Conservation (phyloP, 2,113 vertebrate genomes). For the Cavia aperea region DNA sequence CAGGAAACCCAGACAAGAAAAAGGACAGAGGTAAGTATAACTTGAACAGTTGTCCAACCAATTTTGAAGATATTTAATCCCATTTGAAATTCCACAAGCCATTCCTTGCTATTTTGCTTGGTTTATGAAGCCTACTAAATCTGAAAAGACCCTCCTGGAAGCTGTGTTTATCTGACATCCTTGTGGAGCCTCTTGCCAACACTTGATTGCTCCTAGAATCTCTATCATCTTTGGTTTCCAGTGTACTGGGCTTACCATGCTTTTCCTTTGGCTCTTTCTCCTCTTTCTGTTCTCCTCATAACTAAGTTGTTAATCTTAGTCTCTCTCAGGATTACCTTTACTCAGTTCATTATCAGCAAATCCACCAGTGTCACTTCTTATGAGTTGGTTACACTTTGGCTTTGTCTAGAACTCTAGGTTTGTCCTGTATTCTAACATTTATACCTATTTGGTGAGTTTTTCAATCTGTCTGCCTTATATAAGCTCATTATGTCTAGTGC, state of each 20-base stretch:
- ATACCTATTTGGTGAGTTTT: neutral
- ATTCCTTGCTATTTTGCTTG: neutral
- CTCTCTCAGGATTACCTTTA: neutral
- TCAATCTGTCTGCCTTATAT: neutral
- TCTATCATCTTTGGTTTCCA: neutral
- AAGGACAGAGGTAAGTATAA: neutral
- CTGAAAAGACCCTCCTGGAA: neutral
- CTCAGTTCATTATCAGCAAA: neutral
- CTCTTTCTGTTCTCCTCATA: neutral
- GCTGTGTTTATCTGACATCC: neutral
- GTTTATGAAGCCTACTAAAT: neutral
- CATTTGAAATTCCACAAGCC: neutral
- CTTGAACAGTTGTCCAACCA: neutral
- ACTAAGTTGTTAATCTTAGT: neutral
- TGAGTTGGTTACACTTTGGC: neutral
- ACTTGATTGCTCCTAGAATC: neutral
- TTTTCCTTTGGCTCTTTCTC: neutral
- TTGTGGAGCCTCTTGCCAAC: neutral
- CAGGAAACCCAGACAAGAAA: neutral
- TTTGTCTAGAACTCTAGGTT: neutral
- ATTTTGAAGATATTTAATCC: neutral
- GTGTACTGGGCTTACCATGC: fast-evolving
- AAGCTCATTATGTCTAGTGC: neutral
- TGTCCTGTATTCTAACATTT: neutral
- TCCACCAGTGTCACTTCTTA: neutral